Percentiles rank a stretch among this genome's conserved stretches.
Evolutionary conservation across 2,888 invertebrate genomes (phyloP).

Genomic region (Fragum fragum): DNA sequence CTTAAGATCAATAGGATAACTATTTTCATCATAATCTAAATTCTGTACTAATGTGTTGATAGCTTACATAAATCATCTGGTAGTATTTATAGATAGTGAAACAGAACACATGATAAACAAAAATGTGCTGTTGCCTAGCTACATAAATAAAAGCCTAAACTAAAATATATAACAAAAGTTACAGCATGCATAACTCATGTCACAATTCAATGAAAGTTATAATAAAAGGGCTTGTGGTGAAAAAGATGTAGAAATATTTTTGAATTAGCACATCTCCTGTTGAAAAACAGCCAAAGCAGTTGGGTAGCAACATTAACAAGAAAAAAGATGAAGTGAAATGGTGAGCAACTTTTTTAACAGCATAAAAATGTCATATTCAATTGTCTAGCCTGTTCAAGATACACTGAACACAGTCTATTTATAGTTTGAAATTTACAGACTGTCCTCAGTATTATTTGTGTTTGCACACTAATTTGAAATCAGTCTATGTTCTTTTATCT

Average conservation of each 20-base stretch:
- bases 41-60: no score
- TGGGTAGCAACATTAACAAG: background rate
- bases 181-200: background rate
- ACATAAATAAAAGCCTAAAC: conserved; percentile 1
- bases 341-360: background rate
- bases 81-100: no score
- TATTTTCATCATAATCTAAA: no score
- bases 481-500: conserved; percentile 26
- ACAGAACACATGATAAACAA: background rate
- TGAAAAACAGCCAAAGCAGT: background rate
- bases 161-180: background rate
- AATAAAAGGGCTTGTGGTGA: conserved; percentile 12
- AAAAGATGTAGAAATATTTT: conserved; percentile 43
- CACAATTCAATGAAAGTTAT: background rate
- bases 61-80: no score
- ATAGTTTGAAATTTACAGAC: background rate
- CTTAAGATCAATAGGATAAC: no score
- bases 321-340: background rate
- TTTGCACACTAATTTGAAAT: conserved; percentile 1
- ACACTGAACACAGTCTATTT: conserved; percentile 12
- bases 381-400: conserved; percentile 36
- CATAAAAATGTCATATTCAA: background rate
- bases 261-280: background rate
- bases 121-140: background rate
- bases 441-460: background rate